Base-by-base conservation (phyloP, 2,888 invertebrate genomes). In the Drosophila maculinotata region DNA sequence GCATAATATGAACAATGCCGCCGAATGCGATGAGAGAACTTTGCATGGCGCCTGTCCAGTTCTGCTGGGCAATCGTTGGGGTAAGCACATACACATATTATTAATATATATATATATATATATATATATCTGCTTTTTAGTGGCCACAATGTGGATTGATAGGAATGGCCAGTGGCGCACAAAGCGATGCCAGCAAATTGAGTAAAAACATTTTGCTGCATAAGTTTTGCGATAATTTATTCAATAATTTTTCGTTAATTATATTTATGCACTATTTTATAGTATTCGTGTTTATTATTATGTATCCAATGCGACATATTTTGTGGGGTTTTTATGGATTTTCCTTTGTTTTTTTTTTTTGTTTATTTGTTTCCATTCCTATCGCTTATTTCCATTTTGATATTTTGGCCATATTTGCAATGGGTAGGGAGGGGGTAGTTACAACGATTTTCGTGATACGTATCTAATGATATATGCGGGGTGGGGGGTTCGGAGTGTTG, bases 191-290 rank as follows among this genome's bases (percentile, higher is more conserved):
- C 8, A 1, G 36, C 28, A 9, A 17, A 17, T 3, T 4, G 12
- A 14, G n/a, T 8, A 1, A 49, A 28, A 53, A 35, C 14, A 31
- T 42, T 26, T n/a, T n/a, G n/a, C n/a, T 15, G 31, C 20, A 38
- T 38, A 44, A 57, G 39, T 60, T 80, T 77, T 73, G 78, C 76
- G 78, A 81, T 89, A 87, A 87, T 82, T 89, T 85, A 85, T 87
- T 89, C 76, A 79, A 74, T 83, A 86, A 76, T 82, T 82, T 75
- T 73, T 76, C 67, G 63, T 79, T 79, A 71, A 79, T 87, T 77
- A 76, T 88, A 80, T 81, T 86, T 81, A 86, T 78, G 85, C 80
- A 87, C 85, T 88, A 88, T 89, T 88, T 89, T 80, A 89, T 89
- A 88, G 87, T 88, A 82, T 88, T 84, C 77, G 75, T 78, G 77